Conservation (phyloP, 2,888 invertebrate genomes). For the Mystacides longicornis region DNA sequence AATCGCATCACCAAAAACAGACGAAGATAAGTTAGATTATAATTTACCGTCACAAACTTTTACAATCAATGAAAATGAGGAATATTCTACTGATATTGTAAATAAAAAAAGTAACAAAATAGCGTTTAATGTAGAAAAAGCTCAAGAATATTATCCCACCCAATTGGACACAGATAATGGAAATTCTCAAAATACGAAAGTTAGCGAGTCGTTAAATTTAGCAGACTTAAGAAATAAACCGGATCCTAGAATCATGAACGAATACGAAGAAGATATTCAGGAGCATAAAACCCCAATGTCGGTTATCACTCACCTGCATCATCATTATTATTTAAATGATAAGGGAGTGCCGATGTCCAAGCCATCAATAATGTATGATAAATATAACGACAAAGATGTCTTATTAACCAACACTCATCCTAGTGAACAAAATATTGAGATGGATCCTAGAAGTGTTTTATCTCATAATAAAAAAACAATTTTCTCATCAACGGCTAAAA, state of each 20-base stretch:
- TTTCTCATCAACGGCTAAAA: not conserved
- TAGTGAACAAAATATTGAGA: not conserved
- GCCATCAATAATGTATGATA: slow-evolving; percentile 12
- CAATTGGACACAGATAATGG: too few species aligned
- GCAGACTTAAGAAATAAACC: not conserved
- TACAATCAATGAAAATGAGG: slow-evolving; percentile 49
- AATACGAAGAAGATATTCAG: not conserved
- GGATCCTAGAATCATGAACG: not conserved
- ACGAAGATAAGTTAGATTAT: slow-evolving; percentile 40
- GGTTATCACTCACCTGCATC: slow-evolving; percentile 35
- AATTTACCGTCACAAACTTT: slow-evolving; percentile 55
- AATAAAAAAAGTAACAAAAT: slow-evolving; percentile 10
- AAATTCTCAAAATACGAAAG: too few species aligned
- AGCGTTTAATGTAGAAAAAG: slow-evolving; percentile 28
- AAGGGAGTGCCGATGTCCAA: slow-evolving; percentile 24
- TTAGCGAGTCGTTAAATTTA: too few species aligned
- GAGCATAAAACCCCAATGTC: slow-evolving; percentile 10
- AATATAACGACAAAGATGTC: slow-evolving; percentile 16
- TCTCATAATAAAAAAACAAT: too few species aligned
- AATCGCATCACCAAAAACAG: slow-evolving; percentile 48
- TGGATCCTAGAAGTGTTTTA: not conserved
- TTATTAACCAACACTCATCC: slow-evolving; percentile 9
- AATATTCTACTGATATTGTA: slow-evolving; percentile 27
- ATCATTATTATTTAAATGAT: slow-evolving; percentile 36
- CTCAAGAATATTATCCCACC: slow-evolving; percentile 4